phyloP scores from a whole-genome alignment of 2,797 vertebrate species.

The Halcyon badia region DNA sequence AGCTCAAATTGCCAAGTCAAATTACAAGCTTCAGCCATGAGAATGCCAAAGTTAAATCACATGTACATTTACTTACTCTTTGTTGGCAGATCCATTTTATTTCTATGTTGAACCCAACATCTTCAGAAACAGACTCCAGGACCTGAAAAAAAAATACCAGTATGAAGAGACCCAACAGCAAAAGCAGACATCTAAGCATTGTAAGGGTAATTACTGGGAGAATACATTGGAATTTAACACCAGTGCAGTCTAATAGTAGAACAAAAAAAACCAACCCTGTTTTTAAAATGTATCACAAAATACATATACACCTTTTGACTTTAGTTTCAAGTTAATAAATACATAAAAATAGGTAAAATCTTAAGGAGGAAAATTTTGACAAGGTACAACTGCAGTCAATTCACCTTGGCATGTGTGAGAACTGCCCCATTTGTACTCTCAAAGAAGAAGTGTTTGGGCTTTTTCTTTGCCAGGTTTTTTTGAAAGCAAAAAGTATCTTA shows the following conservation, averaged over 20 bases:
- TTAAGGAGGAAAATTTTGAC: background rate
- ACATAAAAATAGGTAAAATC: background rate
- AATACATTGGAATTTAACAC: background rate
- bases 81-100: constrained; percentile 97
- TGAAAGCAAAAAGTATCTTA: background rate
- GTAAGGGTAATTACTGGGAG: background rate
- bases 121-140: constrained; percentile 90
- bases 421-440: background rate
- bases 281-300: background rate
- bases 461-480: background rate
- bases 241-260: background rate
- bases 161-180: background rate
- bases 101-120: constrained; percentile 97
- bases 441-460: background rate
- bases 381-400: background rate
- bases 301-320: background rate
- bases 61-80: constrained; percentile 81
- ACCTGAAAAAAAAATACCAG: constrained; percentile 81
- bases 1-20: background rate
- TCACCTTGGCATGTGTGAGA: background rate
- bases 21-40: background rate
- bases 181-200: background rate
- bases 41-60: background rate
- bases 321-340: background rate
- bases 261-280: rapidly evolving